Evolutionary conservation across 2,888 invertebrate genomes (phyloP), one percentile per base, ranked within the genome.

Genomic region (Atethmia centrago): DNA sequence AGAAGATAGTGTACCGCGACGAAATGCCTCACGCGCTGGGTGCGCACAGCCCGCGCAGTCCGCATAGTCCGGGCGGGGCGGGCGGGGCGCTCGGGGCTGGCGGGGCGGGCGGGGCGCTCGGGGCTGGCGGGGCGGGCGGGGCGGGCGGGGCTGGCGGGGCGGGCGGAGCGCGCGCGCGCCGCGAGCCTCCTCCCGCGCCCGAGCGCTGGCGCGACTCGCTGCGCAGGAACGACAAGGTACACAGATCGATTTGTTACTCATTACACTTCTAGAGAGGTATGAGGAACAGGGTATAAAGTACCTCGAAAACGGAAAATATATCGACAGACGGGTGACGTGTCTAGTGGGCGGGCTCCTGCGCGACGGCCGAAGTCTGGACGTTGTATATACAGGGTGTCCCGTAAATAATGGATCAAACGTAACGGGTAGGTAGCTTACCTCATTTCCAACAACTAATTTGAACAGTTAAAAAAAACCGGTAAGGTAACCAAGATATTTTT

Each of bases 141-240:
- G 16, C 51, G 8, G 8, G 9, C 9, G 4, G 53, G 16, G 0
- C 31, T 8, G 42, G 1, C 40, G 21, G 21, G 1, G 10, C 51
- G 42, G 5, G 14, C 45, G 14, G 12, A 2, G 9, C 4, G 4
- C 49, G 36, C 10, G 21, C 65, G 36, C 49, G 42, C 0, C 42
- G 19, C 42, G 25, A 16, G 58, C 74, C 69, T 58, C 58, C 64
- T 31, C 63, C 67, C 47, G 70, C 87, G 45, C 84, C 93, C 70
- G 97, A 96, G 84, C 93, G 95, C 71, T 97, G 97, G 96, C 93
- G 97, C 10, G 97, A 97, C 85, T 97, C 97, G 51, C 92, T 97
- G 77, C 93, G 97, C 40, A 92, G 96, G 55, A 96, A 94, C 77
- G 97, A 97, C 81, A 96, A 96, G 90, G 95, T 61, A 61, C 36